Percentiles rank a stretch among this genome's conserved stretches.
phyloP scores from a whole-genome alignment of 2,888 invertebrate species.

The Abscondita cerata region DNA sequence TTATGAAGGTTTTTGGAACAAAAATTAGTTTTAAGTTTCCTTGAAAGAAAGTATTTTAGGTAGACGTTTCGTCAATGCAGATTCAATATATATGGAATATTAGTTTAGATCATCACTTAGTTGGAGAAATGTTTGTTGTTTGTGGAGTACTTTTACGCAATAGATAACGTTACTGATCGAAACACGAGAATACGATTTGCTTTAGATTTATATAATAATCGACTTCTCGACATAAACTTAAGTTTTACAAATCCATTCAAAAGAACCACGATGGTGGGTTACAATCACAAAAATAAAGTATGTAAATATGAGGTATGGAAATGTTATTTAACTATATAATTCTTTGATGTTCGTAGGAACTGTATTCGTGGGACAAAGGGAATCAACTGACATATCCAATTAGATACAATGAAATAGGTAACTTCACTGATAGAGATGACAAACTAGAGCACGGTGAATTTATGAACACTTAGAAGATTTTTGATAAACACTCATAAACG shows the following conservation, averaged over 20 bases:
- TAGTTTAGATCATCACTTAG: constrained; percentile 84
- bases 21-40: no score
- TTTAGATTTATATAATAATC: constrained; percentile 87
- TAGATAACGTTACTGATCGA: constrained; percentile 83
- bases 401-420: constrained; percentile 76
- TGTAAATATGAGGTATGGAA: background rate
- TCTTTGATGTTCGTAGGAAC: constrained; percentile 72
- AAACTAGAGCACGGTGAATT: constrained; percentile 14
- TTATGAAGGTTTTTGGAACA: constrained; percentile 74
- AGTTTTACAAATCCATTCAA: constrained; percentile 93
- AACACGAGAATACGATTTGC: constrained; percentile 89
- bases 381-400: constrained; percentile 92
- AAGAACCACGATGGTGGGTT: constrained; percentile 89
- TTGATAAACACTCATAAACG: no score
- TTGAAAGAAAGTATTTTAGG: constrained; percentile 53
- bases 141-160: constrained; percentile 95
- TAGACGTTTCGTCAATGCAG: constrained; percentile 67
- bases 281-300: constrained; percentile 81
- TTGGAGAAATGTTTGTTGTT: constrained; percentile 96
- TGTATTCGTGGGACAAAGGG: constrained; percentile 95
- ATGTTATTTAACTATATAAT: background rate
- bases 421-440: background rate
- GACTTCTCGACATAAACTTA: constrained; percentile 74
- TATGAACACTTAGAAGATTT: constrained; percentile 12
- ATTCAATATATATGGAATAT: constrained; percentile 86